Percentiles rank a stretch among this genome's conserved stretches.
phyloP scores from a whole-genome alignment of 1,140 invertebrate species.

The Zaprionus kolodkinae region DNA sequence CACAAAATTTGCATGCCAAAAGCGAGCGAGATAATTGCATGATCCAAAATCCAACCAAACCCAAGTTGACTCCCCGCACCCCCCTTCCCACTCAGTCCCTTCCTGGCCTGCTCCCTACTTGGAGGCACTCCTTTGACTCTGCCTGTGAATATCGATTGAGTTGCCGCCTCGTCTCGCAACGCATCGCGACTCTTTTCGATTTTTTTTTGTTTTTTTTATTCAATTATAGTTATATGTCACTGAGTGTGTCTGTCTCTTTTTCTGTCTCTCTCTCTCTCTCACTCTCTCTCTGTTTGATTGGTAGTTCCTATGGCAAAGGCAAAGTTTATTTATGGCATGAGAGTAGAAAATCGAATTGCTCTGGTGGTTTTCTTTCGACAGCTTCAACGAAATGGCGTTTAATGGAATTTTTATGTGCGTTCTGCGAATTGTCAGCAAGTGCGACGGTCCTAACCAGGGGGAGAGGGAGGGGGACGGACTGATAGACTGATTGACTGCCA shows the following conservation, averaged over 20 bases:
- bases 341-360: conserved; percentile 62
- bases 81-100: not conserved
- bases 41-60: conserved; percentile 57
- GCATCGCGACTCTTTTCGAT: conserved; percentile 6
- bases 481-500: not conserved
- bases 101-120: conserved; percentile 11
- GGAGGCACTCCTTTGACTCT: conserved; percentile 40
- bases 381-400: conserved; percentile 51
- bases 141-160: conserved; percentile 65
- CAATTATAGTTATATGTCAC: conserved; percentile 70
- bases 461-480: not conserved
- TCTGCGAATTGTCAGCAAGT: conserved; percentile 21
- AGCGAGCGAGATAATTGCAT: conserved; percentile 65
- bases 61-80: conserved; percentile 38
- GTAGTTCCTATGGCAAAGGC: conserved; percentile 42
- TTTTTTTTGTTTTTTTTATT: conserved; percentile 59
- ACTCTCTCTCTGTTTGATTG: not conserved
- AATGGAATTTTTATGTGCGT: conserved; percentile 59
- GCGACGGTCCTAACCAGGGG: not conserved
- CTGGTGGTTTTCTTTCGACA: conserved; percentile 56
- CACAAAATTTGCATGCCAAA: conserved; percentile 75
- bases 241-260: not conserved
- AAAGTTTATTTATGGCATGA: conserved; percentile 48
- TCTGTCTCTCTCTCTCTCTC: not conserved
- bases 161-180: conserved; percentile 33